Evolutionary conservation across 1,140 invertebrate species (phyloP).

Genomic region (Cheumatopsyche charites): DNA sequence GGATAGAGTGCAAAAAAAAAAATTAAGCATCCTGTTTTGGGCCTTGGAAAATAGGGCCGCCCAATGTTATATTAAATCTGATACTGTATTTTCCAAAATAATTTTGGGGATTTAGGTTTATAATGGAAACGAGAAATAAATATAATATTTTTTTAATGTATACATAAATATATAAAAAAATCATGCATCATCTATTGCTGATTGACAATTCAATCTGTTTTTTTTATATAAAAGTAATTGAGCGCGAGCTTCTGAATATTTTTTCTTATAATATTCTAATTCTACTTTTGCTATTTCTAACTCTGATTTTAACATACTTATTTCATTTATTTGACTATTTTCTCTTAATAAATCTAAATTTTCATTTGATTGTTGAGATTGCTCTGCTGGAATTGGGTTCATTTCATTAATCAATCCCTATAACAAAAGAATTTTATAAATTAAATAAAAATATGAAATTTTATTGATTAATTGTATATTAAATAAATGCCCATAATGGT

Average conservation of each 20-base stretch:
- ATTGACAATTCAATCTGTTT: slow-evolving; percentile 33
- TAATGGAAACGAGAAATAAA: no score
- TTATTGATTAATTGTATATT: not conserved
- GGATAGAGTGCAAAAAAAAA: no score
- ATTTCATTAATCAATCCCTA: slow-evolving; percentile 9
- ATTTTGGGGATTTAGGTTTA: no score
- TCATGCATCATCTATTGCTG: slow-evolving; percentile 19
- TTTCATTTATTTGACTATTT: slow-evolving; percentile 23
- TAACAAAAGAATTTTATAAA: not conserved
- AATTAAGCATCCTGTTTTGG: no score
- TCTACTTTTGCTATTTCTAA: slow-evolving; percentile 35
- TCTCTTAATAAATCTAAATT: slow-evolving; percentile 20
- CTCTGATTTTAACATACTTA: slow-evolving; percentile 40
- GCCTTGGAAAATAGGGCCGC: no score
- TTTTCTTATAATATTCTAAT: slow-evolving; percentile 43
- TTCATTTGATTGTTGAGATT: slow-evolving; percentile 24
- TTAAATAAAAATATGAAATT: not conserved
- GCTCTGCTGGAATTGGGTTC: not conserved
- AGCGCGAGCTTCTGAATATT: slow-evolving; percentile 25
- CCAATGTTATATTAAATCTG: no score
- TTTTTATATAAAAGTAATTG: slow-evolving; percentile 42
- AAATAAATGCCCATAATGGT: no score
- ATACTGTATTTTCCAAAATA: no score
- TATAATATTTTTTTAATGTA: no score
- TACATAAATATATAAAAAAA: not conserved